Conservation (phyloP, 2,797 vertebrate species). For the Ataeniobius toweri region DNA sequence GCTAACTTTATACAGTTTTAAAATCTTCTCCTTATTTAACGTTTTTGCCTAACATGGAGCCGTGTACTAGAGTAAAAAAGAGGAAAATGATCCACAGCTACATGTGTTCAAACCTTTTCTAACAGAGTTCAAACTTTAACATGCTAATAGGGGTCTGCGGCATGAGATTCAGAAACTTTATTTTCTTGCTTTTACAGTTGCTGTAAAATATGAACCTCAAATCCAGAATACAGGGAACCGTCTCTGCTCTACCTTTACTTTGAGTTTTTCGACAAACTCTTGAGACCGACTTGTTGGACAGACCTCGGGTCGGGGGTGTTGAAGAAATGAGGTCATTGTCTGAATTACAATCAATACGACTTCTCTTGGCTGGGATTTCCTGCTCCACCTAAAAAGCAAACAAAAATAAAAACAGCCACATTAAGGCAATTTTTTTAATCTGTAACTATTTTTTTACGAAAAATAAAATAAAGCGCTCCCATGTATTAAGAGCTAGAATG, state of each 20-base stretch:
- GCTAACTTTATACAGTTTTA: too few relatives aligned
- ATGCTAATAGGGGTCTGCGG: too few relatives aligned
- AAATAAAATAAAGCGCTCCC: neutral
- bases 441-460: neutral
- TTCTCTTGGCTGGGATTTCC: constrained; percentile 94
- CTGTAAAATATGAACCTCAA: neutral
- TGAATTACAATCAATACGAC: constrained; percentile 90
- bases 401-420: neutral
- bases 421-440: neutral
- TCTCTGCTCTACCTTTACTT: constrained; percentile 85
- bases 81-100: neutral
- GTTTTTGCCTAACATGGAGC: too few relatives aligned
- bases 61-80: neutral
- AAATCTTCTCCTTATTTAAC: too few relatives aligned
- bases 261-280: constrained; percentile 92
- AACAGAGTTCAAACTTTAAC: neutral
- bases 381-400: constrained; percentile 87
- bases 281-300: constrained; percentile 88
- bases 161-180: too few relatives aligned
- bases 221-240: neutral
- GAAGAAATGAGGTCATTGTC: constrained; percentile 93
- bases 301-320: constrained; percentile 89
- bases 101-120: neutral
- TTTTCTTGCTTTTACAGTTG: neutral
- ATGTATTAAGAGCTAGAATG: too few relatives aligned